These are phyloP conservation scores for Xenopus laevis DNA, from an alignment of 2,113 vertebrate genomes.

Conservation along the genomic window DNA sequence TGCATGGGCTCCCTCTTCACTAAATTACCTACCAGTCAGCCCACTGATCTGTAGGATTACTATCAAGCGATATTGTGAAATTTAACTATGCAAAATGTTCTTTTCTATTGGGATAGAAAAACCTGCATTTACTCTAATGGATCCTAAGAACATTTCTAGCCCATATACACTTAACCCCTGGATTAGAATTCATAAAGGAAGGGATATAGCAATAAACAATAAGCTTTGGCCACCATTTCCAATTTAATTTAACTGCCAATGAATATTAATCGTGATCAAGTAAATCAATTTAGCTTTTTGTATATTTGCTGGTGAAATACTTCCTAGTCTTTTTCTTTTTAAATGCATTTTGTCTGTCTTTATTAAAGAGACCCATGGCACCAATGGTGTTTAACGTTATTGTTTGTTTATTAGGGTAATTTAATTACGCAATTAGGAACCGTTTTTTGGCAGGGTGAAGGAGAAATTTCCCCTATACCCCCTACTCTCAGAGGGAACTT, in stretches of 20 bases:
- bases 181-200: not conserved
- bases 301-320: not conserved
- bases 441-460: no score
- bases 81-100: not conserved
- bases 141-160: not conserved
- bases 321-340: no score
- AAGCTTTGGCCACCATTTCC: not conserved
- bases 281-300: not conserved
- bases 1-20: no score
- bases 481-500: no score
- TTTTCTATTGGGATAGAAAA: not conserved
- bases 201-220: not conserved
- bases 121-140: not conserved
- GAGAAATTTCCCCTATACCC: no score
- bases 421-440: no score
- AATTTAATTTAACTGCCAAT: not conserved
- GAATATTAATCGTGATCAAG: not conserved
- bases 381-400: no score
- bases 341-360: no score
- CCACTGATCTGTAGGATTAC: no score
- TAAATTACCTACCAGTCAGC: no score
- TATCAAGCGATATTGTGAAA: not conserved
- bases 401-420: no score
- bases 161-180: not conserved
- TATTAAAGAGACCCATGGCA: no score